A percentile compares a stretch with the other conserved stretches of the same genome.
These are phyloP conservation scores for Erpornis zantholeuca DNA, from an alignment of 2,113 vertebrate species.

Conservation along the genomic window DNA sequence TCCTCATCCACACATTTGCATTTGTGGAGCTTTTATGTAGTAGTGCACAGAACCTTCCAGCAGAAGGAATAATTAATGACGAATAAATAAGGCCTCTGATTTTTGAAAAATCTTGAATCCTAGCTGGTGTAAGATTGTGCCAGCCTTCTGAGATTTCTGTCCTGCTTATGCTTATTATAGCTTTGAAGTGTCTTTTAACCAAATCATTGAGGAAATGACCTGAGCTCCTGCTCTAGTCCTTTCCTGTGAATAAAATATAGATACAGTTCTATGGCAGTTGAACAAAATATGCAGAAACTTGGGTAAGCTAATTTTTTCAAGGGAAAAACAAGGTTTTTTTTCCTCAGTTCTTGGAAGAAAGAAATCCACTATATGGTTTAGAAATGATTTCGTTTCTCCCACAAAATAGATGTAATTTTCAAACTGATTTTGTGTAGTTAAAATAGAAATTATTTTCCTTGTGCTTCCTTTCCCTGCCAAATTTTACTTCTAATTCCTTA, in stretches of 20 bases:
- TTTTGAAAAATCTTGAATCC: not conserved
- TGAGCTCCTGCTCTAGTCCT: not conserved
- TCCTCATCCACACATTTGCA: not conserved
- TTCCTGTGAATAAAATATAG: not conserved
- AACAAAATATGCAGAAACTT: not conserved
- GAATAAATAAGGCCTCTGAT: not conserved
- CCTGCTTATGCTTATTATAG: not conserved
- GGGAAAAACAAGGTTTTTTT: not conserved
- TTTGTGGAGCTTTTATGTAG: not conserved
- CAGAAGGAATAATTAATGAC: not conserved
- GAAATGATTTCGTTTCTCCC: not conserved
- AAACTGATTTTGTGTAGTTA: not conserved
- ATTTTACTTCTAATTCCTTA: not conserved
- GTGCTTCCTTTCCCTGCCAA: not conserved
- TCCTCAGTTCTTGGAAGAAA: not conserved
- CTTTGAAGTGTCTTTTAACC: not conserved
- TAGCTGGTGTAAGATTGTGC: not conserved
- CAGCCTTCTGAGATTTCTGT: not conserved
- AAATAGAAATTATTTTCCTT: not conserved
- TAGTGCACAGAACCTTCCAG: not conserved
- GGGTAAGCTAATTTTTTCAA: not conserved
- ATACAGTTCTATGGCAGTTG: not conserved
- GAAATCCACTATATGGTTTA: not conserved
- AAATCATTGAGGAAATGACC: not conserved
- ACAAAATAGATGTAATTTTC: not conserved